phyloP scores from a whole-genome alignment of 2,888 invertebrate species.

The Helicoverpa assulta region DNA sequence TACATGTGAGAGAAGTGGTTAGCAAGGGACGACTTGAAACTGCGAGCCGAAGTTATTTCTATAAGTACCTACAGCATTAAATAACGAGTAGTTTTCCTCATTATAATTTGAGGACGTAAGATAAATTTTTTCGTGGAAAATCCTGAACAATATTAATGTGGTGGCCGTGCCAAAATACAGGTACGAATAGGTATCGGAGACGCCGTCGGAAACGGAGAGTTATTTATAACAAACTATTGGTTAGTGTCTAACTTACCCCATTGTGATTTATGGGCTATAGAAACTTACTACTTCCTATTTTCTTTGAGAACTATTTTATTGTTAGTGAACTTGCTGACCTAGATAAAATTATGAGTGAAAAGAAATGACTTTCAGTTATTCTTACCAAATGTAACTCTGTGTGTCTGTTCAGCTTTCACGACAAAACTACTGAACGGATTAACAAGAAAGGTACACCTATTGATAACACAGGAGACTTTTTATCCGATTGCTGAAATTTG shows the following conservation, averaged over 20 bases:
- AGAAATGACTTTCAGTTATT: too few species aligned
- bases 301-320: conserved; percentile 8
- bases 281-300: conserved; percentile 4
- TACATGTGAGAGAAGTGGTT: too few species aligned
- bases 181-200: background rate
- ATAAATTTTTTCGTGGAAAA: background rate
- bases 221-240: conserved; percentile 15
- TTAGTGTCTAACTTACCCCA: conserved; percentile 9
- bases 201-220: conserved; percentile 7
- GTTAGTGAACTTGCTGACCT: background rate
- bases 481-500: too few species aligned
- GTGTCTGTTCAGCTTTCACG: too few species aligned
- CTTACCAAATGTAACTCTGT: too few species aligned
- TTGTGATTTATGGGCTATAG: conserved; percentile 9
- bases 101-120: background rate
- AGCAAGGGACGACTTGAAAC: too few species aligned
- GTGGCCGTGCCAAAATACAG: conserved; percentile 13
- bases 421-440: too few species aligned
- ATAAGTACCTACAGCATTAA: background rate
- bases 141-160: background rate
- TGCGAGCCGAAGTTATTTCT: background rate
- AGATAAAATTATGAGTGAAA: background rate
- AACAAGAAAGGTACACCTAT: too few species aligned
- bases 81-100: background rate
- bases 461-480: too few species aligned